phyloP scores from a whole-genome alignment of 2,888 invertebrate genomes.

The Liposcelis brunnea region DNA sequence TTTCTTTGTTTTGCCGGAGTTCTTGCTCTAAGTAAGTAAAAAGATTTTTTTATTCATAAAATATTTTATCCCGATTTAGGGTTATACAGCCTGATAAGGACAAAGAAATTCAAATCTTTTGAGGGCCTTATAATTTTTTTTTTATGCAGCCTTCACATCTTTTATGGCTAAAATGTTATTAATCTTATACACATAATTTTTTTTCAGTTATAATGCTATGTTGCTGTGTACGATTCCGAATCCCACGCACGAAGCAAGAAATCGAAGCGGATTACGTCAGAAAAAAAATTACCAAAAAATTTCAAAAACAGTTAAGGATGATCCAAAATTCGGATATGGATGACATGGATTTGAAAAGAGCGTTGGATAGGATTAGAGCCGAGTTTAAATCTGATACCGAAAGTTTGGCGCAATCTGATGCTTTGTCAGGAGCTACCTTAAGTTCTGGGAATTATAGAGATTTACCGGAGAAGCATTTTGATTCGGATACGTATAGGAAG shows the following conservation, averaged over 20 bases:
- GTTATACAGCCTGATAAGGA: no score
- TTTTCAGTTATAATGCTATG: slow-evolving; percentile 64
- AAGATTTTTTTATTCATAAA: neutral
- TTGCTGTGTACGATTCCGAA: slow-evolving; percentile 78
- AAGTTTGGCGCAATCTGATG: slow-evolving; percentile 18
- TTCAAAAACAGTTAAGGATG: slow-evolving; percentile 59
- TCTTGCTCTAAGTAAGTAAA: slow-evolving; percentile 38
- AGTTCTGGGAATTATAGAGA: slow-evolving; percentile 1
- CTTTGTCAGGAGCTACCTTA: slow-evolving; percentile 3
- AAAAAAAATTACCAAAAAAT: slow-evolving; percentile 64
- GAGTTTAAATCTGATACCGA: slow-evolving; percentile 41
- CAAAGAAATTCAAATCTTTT: no score
- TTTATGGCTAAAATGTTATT: slow-evolving; percentile 7
- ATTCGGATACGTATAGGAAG: slow-evolving; percentile 13
- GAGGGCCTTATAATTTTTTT: no score
- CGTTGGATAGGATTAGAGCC: slow-evolving; percentile 46
- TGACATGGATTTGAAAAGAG: slow-evolving; percentile 55
- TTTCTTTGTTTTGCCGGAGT: slow-evolving; percentile 49
- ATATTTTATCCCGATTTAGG: slow-evolving; percentile 4
- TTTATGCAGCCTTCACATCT: no score
- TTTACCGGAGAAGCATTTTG: neutral
- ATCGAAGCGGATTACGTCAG: slow-evolving; percentile 85
- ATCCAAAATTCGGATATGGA: slow-evolving; percentile 80
- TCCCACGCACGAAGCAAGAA: slow-evolving; percentile 87
- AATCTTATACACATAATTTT: slow-evolving; percentile 6